Evolutionary conservation across 2,797 vertebrate species (phyloP).

Genomic region (Enteromius fasciolatus): DNA sequence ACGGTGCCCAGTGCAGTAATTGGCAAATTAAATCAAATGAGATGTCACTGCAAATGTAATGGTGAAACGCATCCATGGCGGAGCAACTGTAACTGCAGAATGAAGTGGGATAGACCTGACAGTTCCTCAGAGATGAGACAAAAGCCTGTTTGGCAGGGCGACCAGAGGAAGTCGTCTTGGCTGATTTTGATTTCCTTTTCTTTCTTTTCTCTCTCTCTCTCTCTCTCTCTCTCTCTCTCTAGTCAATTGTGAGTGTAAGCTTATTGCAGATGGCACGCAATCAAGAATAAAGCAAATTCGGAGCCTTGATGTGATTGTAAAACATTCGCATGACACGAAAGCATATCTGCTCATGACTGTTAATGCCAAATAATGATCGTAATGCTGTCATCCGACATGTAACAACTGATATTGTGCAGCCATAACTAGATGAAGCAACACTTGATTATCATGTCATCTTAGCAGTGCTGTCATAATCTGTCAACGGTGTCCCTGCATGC

Average conservation of each 20-base stretch:
- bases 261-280: constrained; percentile 46
- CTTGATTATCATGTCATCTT: constrained; percentile 52
- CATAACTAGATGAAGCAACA: constrained; percentile 38
- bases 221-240: constrained; percentile 13
- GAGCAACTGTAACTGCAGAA: constrained; percentile 50
- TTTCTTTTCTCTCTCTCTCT: neutral
- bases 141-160: constrained; percentile 45
- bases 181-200: constrained; percentile 31
- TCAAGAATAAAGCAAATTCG: constrained; percentile 38
- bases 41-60: constrained; percentile 65
- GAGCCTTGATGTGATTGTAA: constrained; percentile 44
- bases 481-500: constrained; percentile 53
- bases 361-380: constrained; percentile 45
- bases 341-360: constrained; percentile 46
- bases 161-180: constrained; percentile 45
- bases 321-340: constrained; percentile 56
- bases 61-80: constrained; percentile 49
- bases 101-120: constrained; percentile 58
- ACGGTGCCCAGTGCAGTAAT: constrained; percentile 60
- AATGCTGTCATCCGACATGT: constrained; percentile 48
- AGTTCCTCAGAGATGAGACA: constrained; percentile 57
- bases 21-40: constrained; percentile 70
- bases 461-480: constrained; percentile 53
- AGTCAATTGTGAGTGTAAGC: constrained; percentile 18
- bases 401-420: constrained; percentile 47